A percentile compares a stretch with the other conserved stretches of the same genome.
Conservation (phyloP, 2,797 vertebrate genomes). For the Enteromius anoplus region DNA sequence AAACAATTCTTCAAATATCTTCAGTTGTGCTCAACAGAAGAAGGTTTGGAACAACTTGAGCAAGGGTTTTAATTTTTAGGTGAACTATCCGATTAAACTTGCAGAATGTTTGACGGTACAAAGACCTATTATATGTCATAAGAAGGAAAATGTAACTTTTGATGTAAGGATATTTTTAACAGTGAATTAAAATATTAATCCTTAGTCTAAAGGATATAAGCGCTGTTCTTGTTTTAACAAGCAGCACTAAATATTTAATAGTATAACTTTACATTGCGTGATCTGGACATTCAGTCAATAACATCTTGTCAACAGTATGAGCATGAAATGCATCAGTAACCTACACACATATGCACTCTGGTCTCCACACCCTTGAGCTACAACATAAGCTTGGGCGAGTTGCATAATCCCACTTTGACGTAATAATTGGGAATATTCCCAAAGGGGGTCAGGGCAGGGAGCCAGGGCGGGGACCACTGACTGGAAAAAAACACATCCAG, state of each 20-base stretch:
- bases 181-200: neutral
- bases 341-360: constrained; percentile 10
- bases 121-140: neutral
- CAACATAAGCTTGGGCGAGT: constrained; percentile 16
- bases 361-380: constrained; percentile 42
- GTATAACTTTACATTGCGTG: neutral
- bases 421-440: constrained; percentile 46
- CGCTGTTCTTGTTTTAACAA: neutral
- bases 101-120: neutral
- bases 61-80: no score
- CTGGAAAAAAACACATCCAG: constrained; percentile 34
- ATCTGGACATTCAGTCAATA: neutral
- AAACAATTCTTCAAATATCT: neutral
- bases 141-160: neutral
- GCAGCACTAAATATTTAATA: neutral
- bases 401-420: constrained; percentile 56
- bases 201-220: neutral
- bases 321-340: constrained; percentile 14
- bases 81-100: neutral
- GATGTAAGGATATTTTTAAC: neutral
- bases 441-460: constrained; percentile 38
- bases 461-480: constrained; percentile 56
- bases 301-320: neutral
- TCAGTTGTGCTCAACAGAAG: neutral
- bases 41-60: no score